Evolutionary conservation across 2,888 invertebrate species (phyloP), one percentile per base, ranked within the genome.

Genomic region (Mantis religiosa): DNA sequence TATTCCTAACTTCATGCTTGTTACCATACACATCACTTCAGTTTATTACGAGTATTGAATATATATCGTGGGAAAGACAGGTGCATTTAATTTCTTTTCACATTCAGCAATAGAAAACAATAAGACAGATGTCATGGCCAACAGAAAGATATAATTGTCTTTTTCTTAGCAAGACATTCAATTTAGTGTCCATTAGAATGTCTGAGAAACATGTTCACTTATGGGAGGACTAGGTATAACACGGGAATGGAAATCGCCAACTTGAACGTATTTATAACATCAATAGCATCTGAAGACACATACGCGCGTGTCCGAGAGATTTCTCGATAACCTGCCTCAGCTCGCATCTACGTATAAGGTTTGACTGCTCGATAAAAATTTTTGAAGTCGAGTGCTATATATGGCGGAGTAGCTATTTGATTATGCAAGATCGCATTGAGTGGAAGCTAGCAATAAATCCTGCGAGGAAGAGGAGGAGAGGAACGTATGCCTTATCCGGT

Each of bases 281-380:
- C 82, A 87, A 41, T 82, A 87, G 82, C 41, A 87, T 27, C 27
- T 82, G 34, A 34, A 30, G 27, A 82, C 87, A 87, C 30, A 28
- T n/a, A n/a, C n/a, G 28, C 87, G 87, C 87, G 87, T 82, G 87
- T 87, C 82, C 41, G 34, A 2, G 82, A 41, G 87, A 27, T 71
- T 71, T 71, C 54, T 71, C 54, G 54, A 71, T 71, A 71, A 71
- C 54, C 54, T 71, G 54, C 54, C 54, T 20, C 54, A 34, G 9
- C 41, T 82, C n/a, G 87, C 34, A 89, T 87, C 86, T 88, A 85
- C 90, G 88, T 90, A 90, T 88, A 90, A 86, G 93, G 93, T 92
- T 92, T 93, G 87, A 92, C 92, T 92, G 93, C 82, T 92, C 93
- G 93, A 93, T 93, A 93, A 93, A 93, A 93, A 93, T 93, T 93